phyloP scores from a whole-genome alignment of 30 jellyfish, hydroid and myxozoan genomes.

The Cassiopea andromeda region DNA sequence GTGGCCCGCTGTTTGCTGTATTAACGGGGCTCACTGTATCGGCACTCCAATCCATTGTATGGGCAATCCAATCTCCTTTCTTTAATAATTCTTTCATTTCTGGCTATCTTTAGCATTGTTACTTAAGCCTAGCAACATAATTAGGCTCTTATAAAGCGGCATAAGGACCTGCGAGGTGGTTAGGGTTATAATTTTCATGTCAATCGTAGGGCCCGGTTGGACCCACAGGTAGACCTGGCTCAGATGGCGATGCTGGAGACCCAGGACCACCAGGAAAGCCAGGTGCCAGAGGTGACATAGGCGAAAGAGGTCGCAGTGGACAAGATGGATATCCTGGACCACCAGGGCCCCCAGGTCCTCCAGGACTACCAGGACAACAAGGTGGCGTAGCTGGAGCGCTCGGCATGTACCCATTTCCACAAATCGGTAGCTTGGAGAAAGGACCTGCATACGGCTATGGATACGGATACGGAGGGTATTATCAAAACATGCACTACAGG shows the following conservation, averaged over 20 bases:
- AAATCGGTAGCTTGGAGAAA: conserved; percentile 61
- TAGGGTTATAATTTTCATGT: neutral
- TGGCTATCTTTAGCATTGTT: no score
- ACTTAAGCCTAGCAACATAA: no score
- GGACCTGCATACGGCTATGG: conserved; percentile 71
- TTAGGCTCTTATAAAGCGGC: no score
- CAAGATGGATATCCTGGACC: conserved; percentile 92
- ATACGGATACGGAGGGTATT: conserved; percentile 52
- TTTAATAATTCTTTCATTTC: no score
- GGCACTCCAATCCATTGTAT: no score
- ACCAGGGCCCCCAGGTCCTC: conserved; percentile 86
- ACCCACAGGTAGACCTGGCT: conserved; percentile 77
- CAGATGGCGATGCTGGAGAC: conserved; percentile 69
- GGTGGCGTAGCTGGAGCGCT: conserved; percentile 44
- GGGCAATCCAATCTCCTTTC: no score
- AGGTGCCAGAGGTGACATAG: conserved; percentile 71
- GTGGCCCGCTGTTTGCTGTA: no score
- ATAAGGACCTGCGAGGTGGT: no score
- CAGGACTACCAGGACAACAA: conserved; percentile 80
- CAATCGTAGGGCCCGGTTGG: conserved; percentile 84
- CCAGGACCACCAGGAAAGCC: conserved; percentile 64
- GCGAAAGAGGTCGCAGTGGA: conserved; percentile 79
- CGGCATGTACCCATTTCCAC: conserved; percentile 6
- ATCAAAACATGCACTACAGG: conserved; percentile 50
- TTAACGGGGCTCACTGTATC: no score